Base-by-base conservation (phyloP, 2,113 vertebrate species). In the Platichthys stellatus region DNA sequence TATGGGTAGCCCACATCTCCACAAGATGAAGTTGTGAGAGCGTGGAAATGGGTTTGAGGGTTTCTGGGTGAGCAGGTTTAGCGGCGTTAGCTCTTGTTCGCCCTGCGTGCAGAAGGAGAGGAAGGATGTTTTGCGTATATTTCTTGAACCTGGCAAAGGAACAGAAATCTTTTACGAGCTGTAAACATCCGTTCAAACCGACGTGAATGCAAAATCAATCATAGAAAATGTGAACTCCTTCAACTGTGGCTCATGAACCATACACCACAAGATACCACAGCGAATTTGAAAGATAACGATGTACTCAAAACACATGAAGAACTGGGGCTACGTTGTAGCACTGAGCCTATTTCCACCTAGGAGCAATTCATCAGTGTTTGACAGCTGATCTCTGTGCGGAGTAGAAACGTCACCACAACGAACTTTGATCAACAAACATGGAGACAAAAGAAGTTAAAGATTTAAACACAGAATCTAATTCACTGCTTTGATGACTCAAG, bases 1-100 rank as follows among this genome's bases (percentile, higher is more conserved):
- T 79, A 78, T 72, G 56, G 18, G 79, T 78, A 74, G 56, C 76
- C 70, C 82, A 74, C 45, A 75, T 78, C 12, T 40, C 38, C 18
- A 66, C 12, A 53, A 75, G 63, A 80, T 73, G 15, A 53, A 45
- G 38, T 43, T 71, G 20, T 24, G 35, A 28, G 49, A 51, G 53
- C 13, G 23, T 15, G 13, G 49, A 54, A 76, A 68, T 47, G 8
- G 23, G 53, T 49, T 66, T 18, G 18, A 62, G 49, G 21, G 24
- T 28, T 66, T 71, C 9, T 51, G 45, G 54, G 20, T 69, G 54
- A 71, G 35, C 12, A 9, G 38, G 28, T 64, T 54, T 14, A 7
- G 12, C n/a, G 20, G 28, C 9, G 14, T 3, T 20, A 12, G 17
- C 21, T 54, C n/a, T 58, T 2, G 2, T 18, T 24, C 21, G 15